Conservation (phyloP, 2,888 invertebrate genomes). For the Epinotia demarniana region DNA sequence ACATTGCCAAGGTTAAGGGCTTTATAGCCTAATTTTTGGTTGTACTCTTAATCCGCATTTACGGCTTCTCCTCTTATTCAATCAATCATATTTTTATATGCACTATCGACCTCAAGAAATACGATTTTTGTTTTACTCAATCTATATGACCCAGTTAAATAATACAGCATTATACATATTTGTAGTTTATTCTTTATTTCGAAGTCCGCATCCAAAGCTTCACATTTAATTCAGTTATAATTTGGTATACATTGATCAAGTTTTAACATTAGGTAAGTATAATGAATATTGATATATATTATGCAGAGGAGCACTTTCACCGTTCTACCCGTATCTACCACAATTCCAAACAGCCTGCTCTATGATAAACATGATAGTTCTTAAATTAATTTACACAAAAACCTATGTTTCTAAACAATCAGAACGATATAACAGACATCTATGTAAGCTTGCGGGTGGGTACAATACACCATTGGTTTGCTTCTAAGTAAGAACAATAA, state of each 20-base stretch:
- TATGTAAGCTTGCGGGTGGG: slow-evolving; percentile 15
- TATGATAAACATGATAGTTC: slow-evolving; percentile 27
- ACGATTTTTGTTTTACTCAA: too few relatives aligned
- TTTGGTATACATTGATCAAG: slow-evolving; percentile 40
- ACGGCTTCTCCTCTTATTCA: too few relatives aligned
- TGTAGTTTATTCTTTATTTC: slow-evolving; percentile 34
- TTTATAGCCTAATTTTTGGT: too few relatives aligned
- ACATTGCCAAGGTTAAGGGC: too few relatives aligned
- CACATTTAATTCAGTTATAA: slow-evolving; percentile 29
- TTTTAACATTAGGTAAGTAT: slow-evolving; percentile 23
- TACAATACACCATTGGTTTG: neutral
- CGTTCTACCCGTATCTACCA: slow-evolving; percentile 37
- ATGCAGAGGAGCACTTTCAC: slow-evolving; percentile 46
- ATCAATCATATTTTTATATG: too few relatives aligned
- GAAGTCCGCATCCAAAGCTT: slow-evolving; percentile 36
- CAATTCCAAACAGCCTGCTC: slow-evolving; percentile 14
- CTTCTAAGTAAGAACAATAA: neutral
- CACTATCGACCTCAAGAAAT: too few relatives aligned
- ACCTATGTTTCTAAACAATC: slow-evolving; percentile 30
- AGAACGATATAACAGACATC: slow-evolving; percentile 6
- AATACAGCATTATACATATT: slow-evolving; percentile 2
- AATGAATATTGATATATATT: slow-evolving; percentile 14
- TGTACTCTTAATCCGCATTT: too few relatives aligned
- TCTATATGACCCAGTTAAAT: neutral
- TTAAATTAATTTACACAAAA: slow-evolving; percentile 34